Evolutionary conservation across 2,888 invertebrate genomes (phyloP).

Genomic region (Drosophila neotestacea): DNA sequence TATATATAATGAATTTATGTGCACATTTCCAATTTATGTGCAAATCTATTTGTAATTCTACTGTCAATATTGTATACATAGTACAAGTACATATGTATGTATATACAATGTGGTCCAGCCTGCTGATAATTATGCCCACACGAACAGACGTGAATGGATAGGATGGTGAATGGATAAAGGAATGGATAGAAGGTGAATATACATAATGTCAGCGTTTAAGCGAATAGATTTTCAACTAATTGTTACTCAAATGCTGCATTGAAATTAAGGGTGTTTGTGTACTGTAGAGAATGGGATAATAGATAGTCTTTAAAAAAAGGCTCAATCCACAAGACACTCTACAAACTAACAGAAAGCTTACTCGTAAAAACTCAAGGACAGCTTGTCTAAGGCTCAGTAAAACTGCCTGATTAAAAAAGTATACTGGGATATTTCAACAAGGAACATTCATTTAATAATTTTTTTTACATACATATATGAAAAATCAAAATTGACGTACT

Average conservation of each 20-base stretch:
- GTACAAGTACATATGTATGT: neutral
- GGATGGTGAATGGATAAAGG: neutral
- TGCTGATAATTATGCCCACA: slow-evolving; percentile 13
- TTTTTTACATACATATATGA: no score
- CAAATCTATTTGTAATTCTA: slow-evolving; percentile 13
- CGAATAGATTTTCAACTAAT: neutral
- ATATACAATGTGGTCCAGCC: slow-evolving; percentile 5
- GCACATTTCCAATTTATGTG: slow-evolving; percentile 9
- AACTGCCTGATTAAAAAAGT: no score
- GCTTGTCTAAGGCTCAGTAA: no score
- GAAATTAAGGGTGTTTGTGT: neutral
- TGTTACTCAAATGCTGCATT: neutral
- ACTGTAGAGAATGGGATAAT: neutral
- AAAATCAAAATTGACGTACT: no score
- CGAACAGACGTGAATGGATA: neutral
- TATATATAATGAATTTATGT: neutral
- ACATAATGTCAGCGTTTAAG: neutral
- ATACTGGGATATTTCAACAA: no score
- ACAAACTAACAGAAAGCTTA: no score
- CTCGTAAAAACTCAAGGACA: no score
- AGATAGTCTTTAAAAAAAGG: no score
- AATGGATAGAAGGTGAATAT: neutral
- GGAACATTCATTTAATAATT: no score
- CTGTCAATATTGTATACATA: slow-evolving; percentile 16
- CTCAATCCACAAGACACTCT: no score